Conservation (phyloP, 92 coral and sea anemone species). For the Galaxea fascicularis region DNA sequence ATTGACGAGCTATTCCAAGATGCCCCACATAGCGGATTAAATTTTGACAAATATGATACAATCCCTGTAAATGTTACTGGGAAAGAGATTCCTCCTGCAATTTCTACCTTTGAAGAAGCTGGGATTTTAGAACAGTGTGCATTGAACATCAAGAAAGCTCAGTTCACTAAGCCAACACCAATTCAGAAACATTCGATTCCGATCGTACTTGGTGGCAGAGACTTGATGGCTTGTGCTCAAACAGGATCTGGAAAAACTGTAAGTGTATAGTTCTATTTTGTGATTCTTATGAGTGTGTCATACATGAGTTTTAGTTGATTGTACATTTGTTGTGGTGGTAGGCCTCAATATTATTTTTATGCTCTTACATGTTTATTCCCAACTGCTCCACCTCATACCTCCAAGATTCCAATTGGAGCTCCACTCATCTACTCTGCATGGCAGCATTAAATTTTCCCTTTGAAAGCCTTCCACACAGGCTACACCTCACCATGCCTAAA, state of each 20-base stretch:
- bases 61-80: slow-evolving; percentile 92
- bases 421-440: too few relatives aligned
- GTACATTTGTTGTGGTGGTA: too few relatives aligned
- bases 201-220: slow-evolving; percentile 80
- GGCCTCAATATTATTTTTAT: too few relatives aligned
- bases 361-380: too few relatives aligned
- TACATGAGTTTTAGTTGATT: too few relatives aligned
- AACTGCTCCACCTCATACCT: too few relatives aligned
- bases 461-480: too few relatives aligned
- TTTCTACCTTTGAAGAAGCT: slow-evolving; percentile 80
- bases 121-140: slow-evolving; percentile 80
- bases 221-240: slow-evolving; percentile 99
- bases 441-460: too few relatives aligned
- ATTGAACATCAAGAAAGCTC: slow-evolving; percentile 80
- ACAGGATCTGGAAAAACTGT: slow-evolving; percentile 99
- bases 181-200: slow-evolving; percentile 96
- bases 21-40: slow-evolving; percentile 87
- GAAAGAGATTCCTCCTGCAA: slow-evolving; percentile 69
- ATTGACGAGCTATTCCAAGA: slow-evolving; percentile 80
- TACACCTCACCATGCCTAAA: too few relatives aligned
- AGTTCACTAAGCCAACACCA: slow-evolving; percentile 91
- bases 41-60: slow-evolving; percentile 92
- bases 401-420: too few relatives aligned
- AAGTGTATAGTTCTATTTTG: slow-evolving; percentile 23
- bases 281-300: too few relatives aligned